A percentile compares a stretch with the other conserved stretches of the same genome.
These are phyloP conservation scores for Cyclargus thomasi DNA, from an alignment of 1,140 invertebrate genomes.

Conservation along the genomic window DNA sequence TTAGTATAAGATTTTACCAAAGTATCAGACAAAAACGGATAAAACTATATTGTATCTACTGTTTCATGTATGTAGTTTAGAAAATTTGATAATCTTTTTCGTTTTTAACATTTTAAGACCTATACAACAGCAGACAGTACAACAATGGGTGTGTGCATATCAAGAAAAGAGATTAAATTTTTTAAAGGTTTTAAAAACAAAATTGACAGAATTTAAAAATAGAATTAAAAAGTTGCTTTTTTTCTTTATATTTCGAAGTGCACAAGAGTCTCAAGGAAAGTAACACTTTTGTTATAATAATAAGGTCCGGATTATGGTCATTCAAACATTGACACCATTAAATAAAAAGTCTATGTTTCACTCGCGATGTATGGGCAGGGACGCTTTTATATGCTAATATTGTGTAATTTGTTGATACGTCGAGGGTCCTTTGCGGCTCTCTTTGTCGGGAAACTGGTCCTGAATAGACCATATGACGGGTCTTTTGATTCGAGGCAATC, in stretches of 20 bases:
- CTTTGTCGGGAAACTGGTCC: conserved; percentile 64
- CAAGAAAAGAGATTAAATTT: background rate
- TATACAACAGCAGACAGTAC: background rate
- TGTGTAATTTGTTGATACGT: conserved; percentile 72
- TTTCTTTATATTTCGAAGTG: background rate
- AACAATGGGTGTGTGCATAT: background rate
- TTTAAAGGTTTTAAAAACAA: background rate
- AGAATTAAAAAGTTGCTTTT: background rate
- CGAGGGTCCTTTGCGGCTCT: conserved; percentile 68
- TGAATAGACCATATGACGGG: conserved; percentile 67
- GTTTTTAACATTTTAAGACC: no score
- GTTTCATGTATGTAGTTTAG: no score
- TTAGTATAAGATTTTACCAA: no score
- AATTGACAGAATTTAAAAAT: background rate
- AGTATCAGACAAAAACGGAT: no score
- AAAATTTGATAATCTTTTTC: no score
- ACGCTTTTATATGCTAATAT: conserved; percentile 64
- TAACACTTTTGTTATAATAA: conserved; percentile 17
- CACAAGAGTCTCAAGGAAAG: conserved; percentile 6
- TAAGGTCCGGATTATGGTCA: conserved; percentile 25
- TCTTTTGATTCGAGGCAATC: conserved; percentile 52
- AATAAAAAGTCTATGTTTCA: conserved; percentile 61
- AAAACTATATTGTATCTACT: no score
- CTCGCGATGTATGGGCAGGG: conserved; percentile 38
- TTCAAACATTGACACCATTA: conserved; percentile 60